Conservation (phyloP, 2,888 invertebrate genomes). For the Cylloceria caligata region DNA sequence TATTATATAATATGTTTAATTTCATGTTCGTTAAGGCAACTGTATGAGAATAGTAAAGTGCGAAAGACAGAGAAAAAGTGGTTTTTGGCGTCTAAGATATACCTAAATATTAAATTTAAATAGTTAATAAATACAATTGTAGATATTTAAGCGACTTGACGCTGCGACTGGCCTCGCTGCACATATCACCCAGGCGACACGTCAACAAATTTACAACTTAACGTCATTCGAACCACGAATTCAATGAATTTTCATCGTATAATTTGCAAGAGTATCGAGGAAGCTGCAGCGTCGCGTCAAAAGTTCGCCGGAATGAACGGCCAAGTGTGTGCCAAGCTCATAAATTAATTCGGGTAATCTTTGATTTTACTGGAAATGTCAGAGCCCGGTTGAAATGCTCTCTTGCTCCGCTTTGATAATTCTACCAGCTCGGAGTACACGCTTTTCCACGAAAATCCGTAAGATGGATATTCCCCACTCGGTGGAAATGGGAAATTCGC, state of each 20-base stretch:
- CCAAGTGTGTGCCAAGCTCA: not conserved
- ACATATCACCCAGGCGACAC: slow-evolving; percentile 75
- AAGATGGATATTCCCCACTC: not conserved
- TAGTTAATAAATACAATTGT: slow-evolving; percentile 39
- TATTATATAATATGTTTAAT: slow-evolving; percentile 4
- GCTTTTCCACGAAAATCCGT: not conserved
- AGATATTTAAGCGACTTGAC: slow-evolving; percentile 68
- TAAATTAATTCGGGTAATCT: not conserved
- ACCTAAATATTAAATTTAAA: slow-evolving; percentile 29
- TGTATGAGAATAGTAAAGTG: slow-evolving; percentile 53
- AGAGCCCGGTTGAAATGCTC: not conserved
- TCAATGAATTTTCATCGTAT: not conserved
- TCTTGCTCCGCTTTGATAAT: not conserved
- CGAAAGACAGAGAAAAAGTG: not conserved
- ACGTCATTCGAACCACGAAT: slow-evolving; percentile 19
- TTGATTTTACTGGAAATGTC: not conserved
- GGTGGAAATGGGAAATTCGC: not conserved
- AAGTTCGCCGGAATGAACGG: not conserved
- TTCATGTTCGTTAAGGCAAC: slow-evolving; percentile 10
- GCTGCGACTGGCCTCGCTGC: slow-evolving; percentile 75
- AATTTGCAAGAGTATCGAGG: not conserved
- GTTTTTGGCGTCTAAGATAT: slow-evolving; percentile 5
- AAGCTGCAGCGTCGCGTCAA: not conserved
- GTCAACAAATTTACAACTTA: slow-evolving; percentile 52
- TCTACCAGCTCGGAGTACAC: not conserved